These are phyloP conservation scores for Columba guinea DNA, from an alignment of 2,797 vertebrate genomes.

Conservation along the genomic window DNA sequence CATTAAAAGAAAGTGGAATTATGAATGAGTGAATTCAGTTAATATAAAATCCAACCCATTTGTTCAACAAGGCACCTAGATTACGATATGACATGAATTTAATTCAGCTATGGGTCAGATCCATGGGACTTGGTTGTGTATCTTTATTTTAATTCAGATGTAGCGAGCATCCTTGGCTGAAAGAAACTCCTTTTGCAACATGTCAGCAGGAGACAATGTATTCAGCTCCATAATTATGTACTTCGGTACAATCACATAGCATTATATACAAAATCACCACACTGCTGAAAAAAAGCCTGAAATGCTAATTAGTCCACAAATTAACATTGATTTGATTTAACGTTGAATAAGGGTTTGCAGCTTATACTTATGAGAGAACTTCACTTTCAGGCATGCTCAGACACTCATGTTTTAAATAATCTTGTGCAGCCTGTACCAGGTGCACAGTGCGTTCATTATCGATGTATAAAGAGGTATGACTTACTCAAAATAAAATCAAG, in stretches of 20 bases:
- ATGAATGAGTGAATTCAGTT: background rate
- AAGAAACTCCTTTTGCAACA: constrained; percentile 57
- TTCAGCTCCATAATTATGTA: constrained; percentile 77
- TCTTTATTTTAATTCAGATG: constrained; percentile 46
- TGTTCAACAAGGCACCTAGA: background rate
- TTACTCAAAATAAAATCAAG: constrained; percentile 53
- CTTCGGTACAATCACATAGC: constrained; percentile 75
- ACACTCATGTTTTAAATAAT: constrained; percentile 68
- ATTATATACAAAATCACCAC: constrained; percentile 78
- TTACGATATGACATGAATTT: background rate
- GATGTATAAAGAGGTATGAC: constrained; percentile 9
- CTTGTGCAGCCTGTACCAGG: constrained; percentile 40
- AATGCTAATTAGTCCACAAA: constrained; percentile 83
- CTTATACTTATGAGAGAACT: constrained; percentile 77
- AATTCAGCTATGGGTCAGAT: background rate
- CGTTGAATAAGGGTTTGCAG: constrained; percentile 79
- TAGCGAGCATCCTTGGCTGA: constrained; percentile 16
- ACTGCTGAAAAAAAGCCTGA: constrained; percentile 70
- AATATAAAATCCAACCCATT: background rate
- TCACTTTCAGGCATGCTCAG: constrained; percentile 71
- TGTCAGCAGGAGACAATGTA: constrained; percentile 80
- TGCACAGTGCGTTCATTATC: constrained; percentile 43
- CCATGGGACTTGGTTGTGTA: background rate
- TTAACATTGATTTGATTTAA: constrained; percentile 85
- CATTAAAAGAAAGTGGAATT: constrained; percentile 26